A percentile compares a stretch with the other conserved stretches of the same genome.
Evolutionary conservation across 2,113 vertebrate species (phyloP).

Genomic region (Myodes glareolus): DNA sequence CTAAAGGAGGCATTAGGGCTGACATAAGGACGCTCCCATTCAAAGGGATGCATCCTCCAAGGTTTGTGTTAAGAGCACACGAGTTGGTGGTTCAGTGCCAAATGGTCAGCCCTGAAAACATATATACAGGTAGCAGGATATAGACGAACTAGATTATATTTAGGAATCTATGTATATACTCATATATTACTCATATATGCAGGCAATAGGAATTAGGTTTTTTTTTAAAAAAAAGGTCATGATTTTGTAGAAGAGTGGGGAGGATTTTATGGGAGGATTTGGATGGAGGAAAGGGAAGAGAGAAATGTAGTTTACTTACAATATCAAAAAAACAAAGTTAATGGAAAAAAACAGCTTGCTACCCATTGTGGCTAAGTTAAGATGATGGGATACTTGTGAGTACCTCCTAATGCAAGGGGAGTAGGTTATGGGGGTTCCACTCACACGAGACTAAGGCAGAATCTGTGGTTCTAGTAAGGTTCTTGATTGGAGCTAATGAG

Average conservation of each 20-base stretch:
- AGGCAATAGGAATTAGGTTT: too few relatives aligned
- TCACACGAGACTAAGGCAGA: neutral
- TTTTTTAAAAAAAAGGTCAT: too few relatives aligned
- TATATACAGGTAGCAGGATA: neutral
- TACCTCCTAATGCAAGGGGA: neutral
- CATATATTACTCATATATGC: neutral
- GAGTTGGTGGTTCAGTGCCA: neutral
- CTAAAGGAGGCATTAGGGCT: neutral
- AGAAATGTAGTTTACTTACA: neutral
- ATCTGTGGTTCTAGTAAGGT: neutral
- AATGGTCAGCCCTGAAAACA: neutral
- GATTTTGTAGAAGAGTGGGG: neutral
- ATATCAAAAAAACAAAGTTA: neutral
- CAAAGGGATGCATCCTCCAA: neutral
- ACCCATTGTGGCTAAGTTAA: neutral
- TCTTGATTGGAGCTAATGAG: neutral
- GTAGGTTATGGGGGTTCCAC: rapidly evolving
- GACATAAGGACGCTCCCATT: neutral
- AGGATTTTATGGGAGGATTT: neutral
- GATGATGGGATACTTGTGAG: neutral
- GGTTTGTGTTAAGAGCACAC: neutral
- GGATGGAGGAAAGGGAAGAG: neutral
- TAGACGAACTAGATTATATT: neutral
- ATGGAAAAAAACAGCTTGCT: neutral
- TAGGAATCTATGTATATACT: neutral